A percentile compares a stretch with the other conserved stretches of the same genome.
Conservation (phyloP, 64 coral and sea anemone genomes). For the Montipora efflorescens region DNA sequence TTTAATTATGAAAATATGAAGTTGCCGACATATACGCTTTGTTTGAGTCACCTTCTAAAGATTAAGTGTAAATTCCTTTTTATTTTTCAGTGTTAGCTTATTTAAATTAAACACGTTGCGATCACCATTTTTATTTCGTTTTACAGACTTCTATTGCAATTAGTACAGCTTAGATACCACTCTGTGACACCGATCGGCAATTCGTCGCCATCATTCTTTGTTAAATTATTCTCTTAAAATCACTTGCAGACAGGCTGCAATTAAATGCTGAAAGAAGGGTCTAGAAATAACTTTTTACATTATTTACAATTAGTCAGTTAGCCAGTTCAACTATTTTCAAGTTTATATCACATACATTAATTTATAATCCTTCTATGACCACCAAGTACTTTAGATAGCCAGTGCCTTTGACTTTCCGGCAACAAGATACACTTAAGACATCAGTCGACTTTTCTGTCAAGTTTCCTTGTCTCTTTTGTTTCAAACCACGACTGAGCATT, state of each 20-base stretch:
- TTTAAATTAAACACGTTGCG: not conserved
- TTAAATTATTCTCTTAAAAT: not conserved
- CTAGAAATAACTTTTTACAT: not conserved
- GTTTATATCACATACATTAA: not conserved
- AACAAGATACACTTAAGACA: no score
- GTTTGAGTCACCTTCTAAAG: no score
- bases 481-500: not conserved
- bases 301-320: slow-evolving; percentile 26
- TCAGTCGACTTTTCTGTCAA: not conserved
- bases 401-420: no score
- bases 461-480: not conserved
- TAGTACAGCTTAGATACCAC: not conserved
- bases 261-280: no score
- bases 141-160: no score
- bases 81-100: not conserved
- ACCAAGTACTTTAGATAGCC: not conserved
- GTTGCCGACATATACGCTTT: no score
- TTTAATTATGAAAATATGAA: no score
- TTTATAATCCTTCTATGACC: not conserved
- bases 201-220: no score
- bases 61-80: no score
- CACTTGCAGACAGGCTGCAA: not conserved
- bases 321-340: not conserved
- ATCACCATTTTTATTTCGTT: not conserved
- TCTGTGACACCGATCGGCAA: no score